These are phyloP conservation scores for Maniola jurtina DNA, from an alignment of 1,140 invertebrate genomes.

Conservation along the genomic window DNA sequence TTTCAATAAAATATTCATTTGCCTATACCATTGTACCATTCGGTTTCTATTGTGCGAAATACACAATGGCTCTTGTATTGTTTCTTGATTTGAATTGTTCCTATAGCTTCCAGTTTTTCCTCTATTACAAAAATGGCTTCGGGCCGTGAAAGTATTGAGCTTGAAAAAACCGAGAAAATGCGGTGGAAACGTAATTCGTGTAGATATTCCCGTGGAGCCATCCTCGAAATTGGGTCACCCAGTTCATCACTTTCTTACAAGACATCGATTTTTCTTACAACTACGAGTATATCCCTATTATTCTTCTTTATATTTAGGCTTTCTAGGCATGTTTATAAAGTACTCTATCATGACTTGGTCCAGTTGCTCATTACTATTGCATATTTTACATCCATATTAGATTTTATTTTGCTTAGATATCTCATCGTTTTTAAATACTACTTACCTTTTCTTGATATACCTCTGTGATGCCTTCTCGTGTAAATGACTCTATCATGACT, in stretches of 20 bases:
- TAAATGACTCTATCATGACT: too few relatives aligned
- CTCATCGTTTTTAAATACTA: too few relatives aligned
- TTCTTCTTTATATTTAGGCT: background rate
- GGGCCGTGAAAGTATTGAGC: background rate
- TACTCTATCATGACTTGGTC: too few relatives aligned
- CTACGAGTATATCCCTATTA: background rate
- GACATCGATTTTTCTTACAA: constrained; percentile 34
- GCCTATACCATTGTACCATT: background rate
- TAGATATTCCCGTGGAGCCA: constrained; percentile 1
- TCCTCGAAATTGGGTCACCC: constrained; percentile 27
- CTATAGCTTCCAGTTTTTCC: background rate
- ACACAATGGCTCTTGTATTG: constrained; percentile 6
- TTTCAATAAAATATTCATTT: constrained; percentile 7
- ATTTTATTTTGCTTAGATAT: too few relatives aligned
- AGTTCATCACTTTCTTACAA: constrained; percentile 33
- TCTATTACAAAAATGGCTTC: constrained; percentile 15
- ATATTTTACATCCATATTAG: too few relatives aligned
- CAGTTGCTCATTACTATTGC: too few relatives aligned
- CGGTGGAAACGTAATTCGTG: constrained; percentile 3
- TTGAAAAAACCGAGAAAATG: constrained; percentile 11
- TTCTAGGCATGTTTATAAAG: too few relatives aligned
- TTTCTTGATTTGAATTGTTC: constrained; percentile 18
- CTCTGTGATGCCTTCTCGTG: too few relatives aligned
- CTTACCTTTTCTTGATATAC: too few relatives aligned
- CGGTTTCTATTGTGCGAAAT: background rate